Evolutionary conservation across 1,140 invertebrate species (phyloP).

Genomic region (Mactra quadrangularis): DNA sequence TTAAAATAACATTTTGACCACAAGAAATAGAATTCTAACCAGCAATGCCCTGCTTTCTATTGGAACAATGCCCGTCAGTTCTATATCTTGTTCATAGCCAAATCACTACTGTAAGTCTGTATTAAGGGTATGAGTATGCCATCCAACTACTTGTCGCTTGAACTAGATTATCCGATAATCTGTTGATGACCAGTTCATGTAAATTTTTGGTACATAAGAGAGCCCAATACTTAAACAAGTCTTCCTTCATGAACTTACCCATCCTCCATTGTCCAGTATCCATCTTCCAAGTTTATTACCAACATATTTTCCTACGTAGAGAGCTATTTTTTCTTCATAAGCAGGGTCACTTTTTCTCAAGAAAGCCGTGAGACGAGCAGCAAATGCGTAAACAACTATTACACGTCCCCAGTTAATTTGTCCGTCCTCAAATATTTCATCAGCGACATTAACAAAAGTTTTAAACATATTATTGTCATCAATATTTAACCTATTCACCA

Average conservation of each 20-base stretch:
- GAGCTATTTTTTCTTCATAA: slow-evolving; percentile 80
- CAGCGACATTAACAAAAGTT: slow-evolving; percentile 86
- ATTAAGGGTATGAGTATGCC: too few relatives aligned
- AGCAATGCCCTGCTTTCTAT: too few relatives aligned
- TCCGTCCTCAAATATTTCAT: slow-evolving; percentile 86
- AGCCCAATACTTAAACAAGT: too few relatives aligned
- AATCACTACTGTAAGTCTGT: too few relatives aligned
- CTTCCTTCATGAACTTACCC: slow-evolving; percentile 80
- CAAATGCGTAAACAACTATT: slow-evolving; percentile 87
- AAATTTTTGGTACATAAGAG: too few relatives aligned
- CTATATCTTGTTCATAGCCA: too few relatives aligned
- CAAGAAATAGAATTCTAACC: too few relatives aligned
- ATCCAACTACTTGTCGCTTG: too few relatives aligned
- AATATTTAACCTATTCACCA: slow-evolving; percentile 86
- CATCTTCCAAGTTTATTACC: slow-evolving; percentile 83
- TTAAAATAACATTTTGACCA: too few relatives aligned
- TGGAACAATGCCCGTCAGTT: too few relatives aligned
- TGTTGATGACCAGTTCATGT: too few relatives aligned
- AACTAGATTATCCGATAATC: too few relatives aligned
- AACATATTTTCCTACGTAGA: slow-evolving; percentile 83
- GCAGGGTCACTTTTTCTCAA: slow-evolving; percentile 83
- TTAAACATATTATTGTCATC: slow-evolving; percentile 85
- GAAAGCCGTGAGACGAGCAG: slow-evolving; percentile 85
- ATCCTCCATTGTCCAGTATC: slow-evolving; percentile 84
- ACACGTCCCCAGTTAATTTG: slow-evolving; percentile 87